Percentiles rank a stretch among this genome's conserved stretches.
Conservation (phyloP, 30 jellyfish, hydroid and myxozoan species). For the Aurelia sp. region DNA sequence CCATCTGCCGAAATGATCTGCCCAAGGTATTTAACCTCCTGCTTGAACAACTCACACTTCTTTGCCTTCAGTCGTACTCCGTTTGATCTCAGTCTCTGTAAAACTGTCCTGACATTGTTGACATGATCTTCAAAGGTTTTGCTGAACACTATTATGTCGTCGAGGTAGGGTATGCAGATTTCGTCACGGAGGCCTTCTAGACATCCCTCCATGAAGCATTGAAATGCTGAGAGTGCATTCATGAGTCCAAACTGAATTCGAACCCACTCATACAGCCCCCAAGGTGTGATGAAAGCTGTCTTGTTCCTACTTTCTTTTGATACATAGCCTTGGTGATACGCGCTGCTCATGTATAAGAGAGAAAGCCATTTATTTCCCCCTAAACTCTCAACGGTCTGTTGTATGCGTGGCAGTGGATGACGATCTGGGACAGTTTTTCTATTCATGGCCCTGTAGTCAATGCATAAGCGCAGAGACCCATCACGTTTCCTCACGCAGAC, state of each 20-base stretch:
- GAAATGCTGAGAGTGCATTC: conserved; percentile 24
- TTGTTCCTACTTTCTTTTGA: conserved; percentile 31
- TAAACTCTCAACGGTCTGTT: conserved; percentile 39
- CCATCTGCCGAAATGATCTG: background rate
- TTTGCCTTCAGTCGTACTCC: conserved; percentile 11
- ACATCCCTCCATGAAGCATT: conserved; percentile 24
- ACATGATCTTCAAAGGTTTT: background rate
- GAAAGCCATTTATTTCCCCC: conserved; percentile 74
- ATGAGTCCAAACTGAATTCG: conserved; percentile 30
- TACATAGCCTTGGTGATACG: conserved; percentile 71
- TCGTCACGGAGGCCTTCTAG: conserved; percentile 30
- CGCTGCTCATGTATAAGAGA: conserved; percentile 58
- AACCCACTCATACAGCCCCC: conserved; percentile 46
- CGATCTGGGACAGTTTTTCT: conserved; percentile 53
- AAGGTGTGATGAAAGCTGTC: conserved; percentile 62
- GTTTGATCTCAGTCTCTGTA: conserved; percentile 2
- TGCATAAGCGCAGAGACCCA: conserved; percentile 45
- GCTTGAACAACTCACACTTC: conserved; percentile 10
- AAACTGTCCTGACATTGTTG: conserved; percentile 1
- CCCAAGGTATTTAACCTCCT: background rate
- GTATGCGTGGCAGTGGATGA: conserved; percentile 59
- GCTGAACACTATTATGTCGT: conserved; percentile 15
- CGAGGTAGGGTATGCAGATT: conserved; percentile 27
- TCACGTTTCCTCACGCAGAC: conserved; percentile 53
- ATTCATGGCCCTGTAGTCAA: conserved; percentile 42